These are phyloP conservation scores for Melanostoma mellinum DNA, from an alignment of 2,888 invertebrate genomes.

Conservation along the genomic window DNA sequence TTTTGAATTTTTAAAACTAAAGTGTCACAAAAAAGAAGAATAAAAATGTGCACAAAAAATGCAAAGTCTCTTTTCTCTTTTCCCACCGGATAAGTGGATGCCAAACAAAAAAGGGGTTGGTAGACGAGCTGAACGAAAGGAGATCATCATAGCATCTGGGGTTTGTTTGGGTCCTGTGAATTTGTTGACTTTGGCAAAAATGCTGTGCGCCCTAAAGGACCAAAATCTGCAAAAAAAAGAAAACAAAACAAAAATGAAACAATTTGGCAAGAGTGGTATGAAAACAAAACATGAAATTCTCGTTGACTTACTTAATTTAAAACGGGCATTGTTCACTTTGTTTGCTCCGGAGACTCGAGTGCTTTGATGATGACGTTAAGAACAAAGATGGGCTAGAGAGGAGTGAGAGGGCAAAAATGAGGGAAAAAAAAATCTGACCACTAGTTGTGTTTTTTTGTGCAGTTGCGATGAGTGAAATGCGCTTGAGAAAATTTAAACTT, in stretches of 20 bases:
- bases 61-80: not conserved
- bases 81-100: not conserved
- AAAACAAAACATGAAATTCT: conserved; percentile 16
- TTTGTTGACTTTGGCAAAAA: conserved; percentile 45
- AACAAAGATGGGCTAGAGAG: not conserved
- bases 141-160: conserved; percentile 47
- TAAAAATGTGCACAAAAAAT: conserved; percentile 3
- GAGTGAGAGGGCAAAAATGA: not conserved
- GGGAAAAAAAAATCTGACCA: no score
- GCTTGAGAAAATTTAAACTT: no score
- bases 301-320: conserved; percentile 25
- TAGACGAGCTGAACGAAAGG: not conserved
- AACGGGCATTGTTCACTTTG: conserved; percentile 27
- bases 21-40: conserved; percentile 7
- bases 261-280: not conserved
- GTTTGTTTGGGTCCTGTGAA: conserved; percentile 46
- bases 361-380: conserved; percentile 2
- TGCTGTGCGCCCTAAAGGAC: conserved; percentile 1
- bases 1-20: conserved; percentile 45
- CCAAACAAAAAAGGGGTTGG: conserved; percentile 33
- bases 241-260: not conserved
- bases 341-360: not conserved
- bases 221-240: not conserved
- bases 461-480: no score
- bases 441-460: no score